phyloP scores from a whole-genome alignment of 2,113 vertebrate genomes.

The Gavia stellata region DNA sequence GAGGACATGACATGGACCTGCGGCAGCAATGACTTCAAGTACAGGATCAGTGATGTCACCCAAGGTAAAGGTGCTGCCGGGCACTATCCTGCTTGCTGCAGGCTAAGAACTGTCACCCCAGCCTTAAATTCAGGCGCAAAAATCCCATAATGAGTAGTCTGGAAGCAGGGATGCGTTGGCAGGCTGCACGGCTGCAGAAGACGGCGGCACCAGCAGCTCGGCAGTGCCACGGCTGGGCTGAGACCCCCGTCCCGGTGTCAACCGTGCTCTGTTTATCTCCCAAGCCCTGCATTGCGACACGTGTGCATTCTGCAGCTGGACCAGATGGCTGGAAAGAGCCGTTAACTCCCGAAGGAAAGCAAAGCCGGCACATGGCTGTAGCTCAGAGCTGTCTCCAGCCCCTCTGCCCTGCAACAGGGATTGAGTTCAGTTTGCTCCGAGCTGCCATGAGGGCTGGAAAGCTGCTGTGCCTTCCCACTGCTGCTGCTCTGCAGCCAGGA shows the following conservation, averaged over 20 bases:
- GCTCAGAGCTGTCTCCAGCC: neutral
- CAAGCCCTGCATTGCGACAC: neutral
- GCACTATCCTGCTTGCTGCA: fast-evolving
- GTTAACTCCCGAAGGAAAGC: too few relatives aligned
- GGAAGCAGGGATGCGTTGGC: neutral
- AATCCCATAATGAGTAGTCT: neutral
- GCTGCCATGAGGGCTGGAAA: neutral
- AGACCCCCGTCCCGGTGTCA: neutral
- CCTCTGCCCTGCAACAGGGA: neutral
- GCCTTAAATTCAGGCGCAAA: fast-evolving
- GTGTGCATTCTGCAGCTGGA: neutral
- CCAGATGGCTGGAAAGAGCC: neutral
- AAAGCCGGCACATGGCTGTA: neutral
- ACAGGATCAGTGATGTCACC: constrained; percentile 85
- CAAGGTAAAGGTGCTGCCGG: constrained; percentile 75
- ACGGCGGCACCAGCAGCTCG: neutral
- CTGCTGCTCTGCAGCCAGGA: neutral
- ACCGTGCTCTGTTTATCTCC: neutral
- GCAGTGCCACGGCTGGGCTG: neutral
- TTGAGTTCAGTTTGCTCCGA: neutral
- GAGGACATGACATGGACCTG: constrained; percentile 98
- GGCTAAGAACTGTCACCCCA: fast-evolving
- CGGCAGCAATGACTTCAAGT: constrained; percentile 88
- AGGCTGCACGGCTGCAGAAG: neutral
- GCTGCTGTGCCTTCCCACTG: neutral